Evolutionary conservation across 2,113 vertebrate genomes (phyloP), one percentile per base, ranked within the genome.

Genomic region (Zootoca vivipara): DNA sequence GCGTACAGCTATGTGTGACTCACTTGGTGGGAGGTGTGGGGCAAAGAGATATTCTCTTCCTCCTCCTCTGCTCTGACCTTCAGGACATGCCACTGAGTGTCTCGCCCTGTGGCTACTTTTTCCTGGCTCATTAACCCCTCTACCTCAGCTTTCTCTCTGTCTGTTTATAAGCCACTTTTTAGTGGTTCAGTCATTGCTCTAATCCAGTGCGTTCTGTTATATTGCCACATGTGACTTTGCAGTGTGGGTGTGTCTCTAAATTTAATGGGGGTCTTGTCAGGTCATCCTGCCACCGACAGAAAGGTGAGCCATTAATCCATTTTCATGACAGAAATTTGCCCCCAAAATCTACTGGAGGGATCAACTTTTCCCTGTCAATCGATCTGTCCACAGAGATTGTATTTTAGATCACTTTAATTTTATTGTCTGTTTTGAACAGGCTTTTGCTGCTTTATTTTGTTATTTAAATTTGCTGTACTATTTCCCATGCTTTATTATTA

Each of bases 1-100:
- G 74, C 40, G 33, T 26, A 78, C 65, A 58, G 8, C 74, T 81
- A 73, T 81, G 24, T 81, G 16, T 72, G 78, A 72, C 56, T 87
- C 65, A 62, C 58, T 5, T 62, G 58, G 58, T 62, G n/a, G 0
- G 72, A 0, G 28, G 13, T 0, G 0, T 16, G 0, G 13, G 13
- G n/a, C 15, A 85, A 75, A 75, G 15, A 67, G 1, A 0, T 26
- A 28, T 8, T 52, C 30, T 40, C 28, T 46, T 40, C 15, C 35
- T 35, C 69, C 42, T 52, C 64, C 75, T 2, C 10, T 38, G 22
- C 30, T 64, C 12, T 74, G 70, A 58, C 33, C 56, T 85, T 85
- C 33, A 38, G 46, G 24, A 74, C 22, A 5, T 58, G 33, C 7
- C 3, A 58, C 26, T 73, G 5, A 26, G n/a, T 5, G 42, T 70